Percentiles rank a stretch among this genome's conserved stretches.
Evolutionary conservation across 2,888 invertebrate species (phyloP).

Genomic region (Galeopsomyia nigrocyanea): DNA sequence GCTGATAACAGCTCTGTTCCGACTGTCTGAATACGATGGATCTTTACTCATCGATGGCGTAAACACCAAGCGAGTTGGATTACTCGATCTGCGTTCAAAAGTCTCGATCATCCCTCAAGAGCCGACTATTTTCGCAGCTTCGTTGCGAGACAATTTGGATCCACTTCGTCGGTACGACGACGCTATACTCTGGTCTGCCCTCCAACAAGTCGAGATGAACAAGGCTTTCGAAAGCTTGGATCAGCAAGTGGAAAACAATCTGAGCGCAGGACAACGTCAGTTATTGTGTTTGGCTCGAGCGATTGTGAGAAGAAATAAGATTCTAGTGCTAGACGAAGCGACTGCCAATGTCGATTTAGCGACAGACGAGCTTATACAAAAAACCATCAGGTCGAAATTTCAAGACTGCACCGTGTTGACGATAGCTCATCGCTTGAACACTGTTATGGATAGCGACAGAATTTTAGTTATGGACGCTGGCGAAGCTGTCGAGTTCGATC

Average conservation of each 20-base stretch:
- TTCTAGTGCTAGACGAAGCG: conserved; percentile 91
- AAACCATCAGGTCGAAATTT: conserved; percentile 85
- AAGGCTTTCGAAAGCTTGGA: conserved; percentile 76
- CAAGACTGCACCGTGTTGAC: conserved; percentile 87
- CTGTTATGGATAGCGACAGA: conserved; percentile 92
- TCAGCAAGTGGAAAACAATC: conserved; percentile 83
- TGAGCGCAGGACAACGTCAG: conserved; percentile 91
- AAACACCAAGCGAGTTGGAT: conserved; percentile 77
- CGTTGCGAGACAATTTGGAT: conserved; percentile 87
- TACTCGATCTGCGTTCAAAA: conserved; percentile 82
- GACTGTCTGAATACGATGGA: conserved; percentile 84
- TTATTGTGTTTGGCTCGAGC: conserved; percentile 90
- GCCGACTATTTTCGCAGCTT: conserved; percentile 88
- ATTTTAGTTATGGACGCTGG: conserved; percentile 90
- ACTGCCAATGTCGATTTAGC: conserved; percentile 93
- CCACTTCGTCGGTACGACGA: conserved; percentile 83
- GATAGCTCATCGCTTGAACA: conserved; percentile 90
- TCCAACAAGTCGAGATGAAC: conserved; percentile 83
- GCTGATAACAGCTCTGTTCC: conserved; percentile 84
- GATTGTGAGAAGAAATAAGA: conserved; percentile 85
- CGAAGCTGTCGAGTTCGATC: conserved; percentile 78
- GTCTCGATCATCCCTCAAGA: conserved; percentile 95
- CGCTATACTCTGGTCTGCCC: conserved; percentile 85
- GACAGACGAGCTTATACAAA: conserved; percentile 89
- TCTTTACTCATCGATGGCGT: conserved; percentile 82